phyloP scores from a whole-genome alignment of 1,140 invertebrate genomes.

The Halictus rubicundus region DNA sequence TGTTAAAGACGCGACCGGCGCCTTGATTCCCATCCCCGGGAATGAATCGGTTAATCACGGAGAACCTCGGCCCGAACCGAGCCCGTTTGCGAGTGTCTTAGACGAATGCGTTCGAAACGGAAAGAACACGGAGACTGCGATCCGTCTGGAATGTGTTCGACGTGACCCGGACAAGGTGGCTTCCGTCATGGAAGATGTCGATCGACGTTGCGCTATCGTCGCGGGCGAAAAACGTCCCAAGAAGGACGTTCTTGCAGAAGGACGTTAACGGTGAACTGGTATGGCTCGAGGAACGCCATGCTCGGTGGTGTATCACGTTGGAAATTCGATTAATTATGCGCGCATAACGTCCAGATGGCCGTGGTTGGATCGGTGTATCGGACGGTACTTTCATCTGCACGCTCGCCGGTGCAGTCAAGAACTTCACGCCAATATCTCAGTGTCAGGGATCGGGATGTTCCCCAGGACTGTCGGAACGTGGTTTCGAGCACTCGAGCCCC shows the following conservation, averaged over 20 bases:
- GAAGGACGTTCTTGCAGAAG: neutral
- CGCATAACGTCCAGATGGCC: slow-evolving; percentile 26
- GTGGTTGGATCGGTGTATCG: slow-evolving; percentile 48
- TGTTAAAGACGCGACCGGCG: neutral
- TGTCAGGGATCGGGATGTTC: slow-evolving; percentile 2
- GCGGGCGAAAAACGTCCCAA: too few species aligned
- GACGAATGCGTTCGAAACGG: neutral
- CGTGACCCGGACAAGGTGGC: neutral
- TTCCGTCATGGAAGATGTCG: neutral
- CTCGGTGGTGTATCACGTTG: neutral
- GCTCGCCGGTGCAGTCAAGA: slow-evolving; percentile 9
- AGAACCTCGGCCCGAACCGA: neutral
- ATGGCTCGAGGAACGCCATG: neutral
- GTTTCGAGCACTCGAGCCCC: neutral
- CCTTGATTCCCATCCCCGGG: neutral
- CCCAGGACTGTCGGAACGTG: neutral
- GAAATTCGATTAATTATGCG: slow-evolving; percentile 23
- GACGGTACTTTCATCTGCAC: slow-evolving; percentile 55
- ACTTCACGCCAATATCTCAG: slow-evolving; percentile 18
- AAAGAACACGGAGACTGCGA: neutral
- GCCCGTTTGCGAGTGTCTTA: neutral
- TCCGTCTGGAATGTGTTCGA: slow-evolving; percentile 14
- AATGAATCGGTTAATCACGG: slow-evolving; percentile 7
- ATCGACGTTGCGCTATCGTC: neutral
- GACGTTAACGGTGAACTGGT: neutral